Evolutionary conservation across 2,113 vertebrate species (phyloP), one percentile per base, ranked within the genome.

Genomic region (Polyodon spathula): DNA sequence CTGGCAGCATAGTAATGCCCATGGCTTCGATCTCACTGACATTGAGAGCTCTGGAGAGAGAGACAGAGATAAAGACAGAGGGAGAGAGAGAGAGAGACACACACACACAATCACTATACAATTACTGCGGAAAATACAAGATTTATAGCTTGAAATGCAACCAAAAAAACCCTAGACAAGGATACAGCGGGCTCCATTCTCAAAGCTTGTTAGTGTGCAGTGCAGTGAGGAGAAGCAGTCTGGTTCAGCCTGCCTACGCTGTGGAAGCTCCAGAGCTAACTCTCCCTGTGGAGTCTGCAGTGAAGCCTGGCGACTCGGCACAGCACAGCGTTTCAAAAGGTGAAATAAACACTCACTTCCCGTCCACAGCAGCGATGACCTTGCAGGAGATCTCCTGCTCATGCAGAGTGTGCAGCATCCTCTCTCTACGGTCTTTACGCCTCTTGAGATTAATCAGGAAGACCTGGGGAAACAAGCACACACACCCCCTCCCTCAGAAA

Each of bases 391-490:
- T 94, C 65, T 83, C 81, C 71, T 92, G 92, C 59, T 86, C 82
- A 0, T 73, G 51, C 37, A 95, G 72, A 0, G 90, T 72, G 12
- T 63, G 67, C 69, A 92, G 66, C 93, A 97, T 97, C 1, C 91
- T 89, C 0, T 81, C 82, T 12, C 88, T 69, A 3, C 93, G 84
- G 68, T 94, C 92, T 0, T 46, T 56, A 1, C 91, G 81, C 12
- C 79, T 84, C 75, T 84, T 73, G 69, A 97, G 66, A 71, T 95
- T 97, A 68, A 97, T 93, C 89, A 95, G 84, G 66, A 95, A 95
- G 44, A 95, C 84, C 93, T 95, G 69, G 0, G 1, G 38, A n/a
- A 15, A 46, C 1, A 51, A 7, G n/a, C 7, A 50, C 46, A 14
- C 46, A n/a, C n/a, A n/a, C n/a, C n/a, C n/a, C n/a, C n/a, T n/a